Conservation (phyloP, 2,113 vertebrate genomes). For the Bolborhynchus lineola region DNA sequence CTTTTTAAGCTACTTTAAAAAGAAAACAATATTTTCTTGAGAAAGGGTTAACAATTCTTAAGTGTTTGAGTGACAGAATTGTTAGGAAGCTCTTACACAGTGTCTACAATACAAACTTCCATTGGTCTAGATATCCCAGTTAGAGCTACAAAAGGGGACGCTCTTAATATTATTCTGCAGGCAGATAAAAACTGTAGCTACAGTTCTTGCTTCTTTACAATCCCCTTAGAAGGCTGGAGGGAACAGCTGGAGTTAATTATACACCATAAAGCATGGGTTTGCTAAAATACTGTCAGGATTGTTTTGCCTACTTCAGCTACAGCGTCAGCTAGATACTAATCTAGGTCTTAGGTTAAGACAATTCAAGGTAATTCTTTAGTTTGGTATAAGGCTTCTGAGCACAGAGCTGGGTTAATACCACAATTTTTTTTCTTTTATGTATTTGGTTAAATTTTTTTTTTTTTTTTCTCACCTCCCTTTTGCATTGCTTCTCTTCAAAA, state of each 20-base stretch:
- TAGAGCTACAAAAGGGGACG: neutral
- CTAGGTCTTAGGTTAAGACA: neutral
- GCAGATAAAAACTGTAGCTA: neutral
- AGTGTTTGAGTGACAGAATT: neutral
- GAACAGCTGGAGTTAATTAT: neutral
- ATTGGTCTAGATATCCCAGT: neutral
- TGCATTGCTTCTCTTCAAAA: neutral
- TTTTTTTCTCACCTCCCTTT: neutral
- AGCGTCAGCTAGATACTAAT: neutral
- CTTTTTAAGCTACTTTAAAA: neutral
- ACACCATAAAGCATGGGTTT: neutral
- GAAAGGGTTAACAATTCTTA: neutral
- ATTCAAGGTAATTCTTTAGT: neutral
- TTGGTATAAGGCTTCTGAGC: neutral
- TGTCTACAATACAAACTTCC: neutral
- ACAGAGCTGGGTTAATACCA: neutral
- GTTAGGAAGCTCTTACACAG: neutral
- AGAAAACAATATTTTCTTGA: neutral
- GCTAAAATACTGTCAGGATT: neutral
- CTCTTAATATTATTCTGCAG: neutral
- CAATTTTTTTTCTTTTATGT: fast-evolving
- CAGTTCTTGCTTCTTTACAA: neutral
- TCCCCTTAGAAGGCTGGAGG: neutral
- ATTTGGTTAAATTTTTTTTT: neutral
- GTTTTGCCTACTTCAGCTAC: neutral